A percentile compares a stretch with the other conserved stretches of the same genome.
Conservation (phyloP, 2,797 vertebrate species). For the Alosa sapidissima region DNA sequence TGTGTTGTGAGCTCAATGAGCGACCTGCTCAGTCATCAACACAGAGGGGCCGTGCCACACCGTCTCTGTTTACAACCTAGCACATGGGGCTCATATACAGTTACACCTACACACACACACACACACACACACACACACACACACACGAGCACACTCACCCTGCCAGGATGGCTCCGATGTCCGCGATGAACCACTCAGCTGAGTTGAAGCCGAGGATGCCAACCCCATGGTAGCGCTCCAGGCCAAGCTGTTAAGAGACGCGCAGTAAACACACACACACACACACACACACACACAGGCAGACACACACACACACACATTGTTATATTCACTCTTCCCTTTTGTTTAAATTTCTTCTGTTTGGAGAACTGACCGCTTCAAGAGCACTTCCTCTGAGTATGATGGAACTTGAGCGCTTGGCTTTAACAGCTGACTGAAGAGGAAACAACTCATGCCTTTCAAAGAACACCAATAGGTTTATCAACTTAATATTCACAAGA, state of each 20-base stretch:
- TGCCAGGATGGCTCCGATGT: slow-evolving; percentile 86
- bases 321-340: too few species aligned
- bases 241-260: slow-evolving; percentile 80
- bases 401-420: too few species aligned
- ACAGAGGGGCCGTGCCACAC: background rate
- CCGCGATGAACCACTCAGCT: too few species aligned
- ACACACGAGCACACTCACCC: slow-evolving; percentile 76
- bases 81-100: too few species aligned
- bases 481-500: too few species aligned
- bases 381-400: too few species aligned
- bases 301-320: background rate
- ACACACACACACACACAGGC: background rate
- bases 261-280: background rate
- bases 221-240: slow-evolving; percentile 86
- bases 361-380: too few species aligned
- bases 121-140: slow-evolving; percentile 18
- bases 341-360: too few species aligned
- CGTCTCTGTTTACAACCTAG: background rate
- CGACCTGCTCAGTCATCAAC: too few species aligned
- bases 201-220: slow-evolving; percentile 94
- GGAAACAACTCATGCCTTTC: too few species aligned
- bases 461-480: too few species aligned
- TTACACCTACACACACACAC: background rate
- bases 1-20: background rate
- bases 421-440: too few species aligned